Evolutionary conservation across 2,113 vertebrate species (phyloP).

Genomic region (Alligator mississippiensis): DNA sequence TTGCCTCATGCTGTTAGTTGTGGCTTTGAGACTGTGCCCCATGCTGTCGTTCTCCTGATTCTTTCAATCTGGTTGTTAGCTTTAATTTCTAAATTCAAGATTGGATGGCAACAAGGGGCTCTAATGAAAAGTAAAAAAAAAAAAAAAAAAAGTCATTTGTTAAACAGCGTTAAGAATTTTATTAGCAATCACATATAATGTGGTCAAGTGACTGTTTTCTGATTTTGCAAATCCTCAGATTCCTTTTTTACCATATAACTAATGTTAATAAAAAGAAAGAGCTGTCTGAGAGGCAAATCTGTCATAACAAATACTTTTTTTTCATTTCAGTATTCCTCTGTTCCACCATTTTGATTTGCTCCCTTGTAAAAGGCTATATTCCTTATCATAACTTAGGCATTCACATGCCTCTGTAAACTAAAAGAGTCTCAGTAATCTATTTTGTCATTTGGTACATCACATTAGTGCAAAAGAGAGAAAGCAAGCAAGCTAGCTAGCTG

Average conservation of each 20-base stretch:
- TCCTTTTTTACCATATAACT: slow-evolving; percentile 43
- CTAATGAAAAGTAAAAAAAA: slow-evolving; percentile 72
- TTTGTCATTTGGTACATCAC: not conserved
- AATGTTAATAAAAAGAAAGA: slow-evolving; percentile 39
- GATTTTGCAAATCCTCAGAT: slow-evolving; percentile 59
- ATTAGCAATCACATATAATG: not conserved
- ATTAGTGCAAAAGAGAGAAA: not conserved
- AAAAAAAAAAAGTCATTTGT: slow-evolving; percentile 67
- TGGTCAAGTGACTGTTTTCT: slow-evolving; percentile 58
- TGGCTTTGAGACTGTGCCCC: slow-evolving; percentile 80
- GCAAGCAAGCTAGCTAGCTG: too few relatives aligned
- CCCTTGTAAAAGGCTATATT: not conserved
- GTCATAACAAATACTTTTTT: not conserved
- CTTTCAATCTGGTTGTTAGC: slow-evolving; percentile 81
- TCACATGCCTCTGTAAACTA: not conserved
- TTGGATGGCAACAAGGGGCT: slow-evolving; percentile 77
- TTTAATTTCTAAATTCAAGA: slow-evolving; percentile 85
- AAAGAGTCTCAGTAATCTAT: not conserved
- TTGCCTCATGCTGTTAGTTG: slow-evolving; percentile 82
- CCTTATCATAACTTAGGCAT: not conserved
- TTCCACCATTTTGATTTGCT: not conserved
- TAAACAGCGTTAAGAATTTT: slow-evolving; percentile 76
- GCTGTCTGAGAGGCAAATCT: slow-evolving; percentile 19
- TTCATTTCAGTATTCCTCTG: not conserved
- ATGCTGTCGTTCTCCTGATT: slow-evolving; percentile 80